phyloP scores from a whole-genome alignment of 2,797 vertebrate genomes.

The Spondyliosoma cantharus region DNA sequence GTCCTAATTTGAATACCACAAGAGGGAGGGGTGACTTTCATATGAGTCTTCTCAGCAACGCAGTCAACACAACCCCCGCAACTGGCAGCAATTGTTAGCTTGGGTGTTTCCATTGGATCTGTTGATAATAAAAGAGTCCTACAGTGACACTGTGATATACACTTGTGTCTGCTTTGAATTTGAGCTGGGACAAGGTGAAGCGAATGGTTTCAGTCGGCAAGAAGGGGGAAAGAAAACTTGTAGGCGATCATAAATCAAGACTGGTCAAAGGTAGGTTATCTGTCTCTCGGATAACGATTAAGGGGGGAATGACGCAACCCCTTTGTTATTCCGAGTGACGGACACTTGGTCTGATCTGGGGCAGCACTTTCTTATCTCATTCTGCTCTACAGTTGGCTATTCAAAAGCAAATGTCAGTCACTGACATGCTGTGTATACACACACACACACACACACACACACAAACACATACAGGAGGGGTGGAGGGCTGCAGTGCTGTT shows the following conservation, averaged over 20 bases:
- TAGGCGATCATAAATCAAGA: neutral
- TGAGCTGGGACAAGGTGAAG: too few relatives aligned
- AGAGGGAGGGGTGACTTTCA: too few relatives aligned
- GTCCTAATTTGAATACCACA: too few relatives aligned
- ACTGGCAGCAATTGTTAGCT: too few relatives aligned
- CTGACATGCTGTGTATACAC: conserved; percentile 35
- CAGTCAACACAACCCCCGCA: too few relatives aligned
- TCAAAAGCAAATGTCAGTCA: conserved; percentile 73
- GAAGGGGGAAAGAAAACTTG: too few relatives aligned
- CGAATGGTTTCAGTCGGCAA: too few relatives aligned
- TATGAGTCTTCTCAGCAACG: too few relatives aligned
- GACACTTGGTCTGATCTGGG: conserved; percentile 32
- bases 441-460: conserved; percentile 38
- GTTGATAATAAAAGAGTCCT: too few relatives aligned
- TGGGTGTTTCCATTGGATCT: too few relatives aligned
- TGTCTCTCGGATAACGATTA: neutral
- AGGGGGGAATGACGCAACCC: conserved; percentile 1
- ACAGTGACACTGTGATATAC: too few relatives aligned
- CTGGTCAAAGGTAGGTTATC: conserved; percentile 5
- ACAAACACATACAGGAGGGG: conserved; percentile 19
- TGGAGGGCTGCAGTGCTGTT: conserved; percentile 60
- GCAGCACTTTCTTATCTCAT: conserved; percentile 64
- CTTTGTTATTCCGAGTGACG: neutral
- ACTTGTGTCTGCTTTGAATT: too few relatives aligned
- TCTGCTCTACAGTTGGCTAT: conserved; percentile 53